These are phyloP conservation scores for Labeo calbasu DNA, from an alignment of 2,797 vertebrate species.

Conservation along the genomic window DNA sequence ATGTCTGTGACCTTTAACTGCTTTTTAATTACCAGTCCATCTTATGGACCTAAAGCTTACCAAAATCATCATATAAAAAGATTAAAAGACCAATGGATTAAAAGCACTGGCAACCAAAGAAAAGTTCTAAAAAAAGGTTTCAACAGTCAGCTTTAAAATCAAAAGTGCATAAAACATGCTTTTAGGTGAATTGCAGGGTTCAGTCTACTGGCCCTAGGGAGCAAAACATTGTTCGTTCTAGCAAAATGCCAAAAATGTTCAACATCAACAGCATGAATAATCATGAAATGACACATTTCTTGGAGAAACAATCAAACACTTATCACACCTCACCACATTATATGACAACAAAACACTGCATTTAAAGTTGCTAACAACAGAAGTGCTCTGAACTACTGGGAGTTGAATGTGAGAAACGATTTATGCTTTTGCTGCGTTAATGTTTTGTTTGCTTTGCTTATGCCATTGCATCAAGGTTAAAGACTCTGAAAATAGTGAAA, in stretches of 20 bases:
- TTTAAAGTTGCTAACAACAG: not conserved
- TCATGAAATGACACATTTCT: conserved; percentile 8
- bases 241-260: not conserved
- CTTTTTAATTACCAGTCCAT: conserved; percentile 46
- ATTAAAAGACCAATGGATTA: not conserved
- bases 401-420: conserved; percentile 7
- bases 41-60: not conserved
- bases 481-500: not conserved
- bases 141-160: not conserved
- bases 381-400: not conserved
- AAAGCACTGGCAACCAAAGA: not conserved
- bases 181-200: not conserved
- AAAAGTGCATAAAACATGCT: not conserved
- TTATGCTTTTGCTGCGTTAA: not conserved
- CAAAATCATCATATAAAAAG: not conserved
- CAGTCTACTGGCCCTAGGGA: not conserved
- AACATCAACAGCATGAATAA: conserved; percentile 18
- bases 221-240: not conserved
- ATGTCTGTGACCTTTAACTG: conserved; percentile 2
- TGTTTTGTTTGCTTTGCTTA: conserved; percentile 8
- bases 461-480: conserved; percentile 17
- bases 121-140: not conserved
- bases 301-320: not conserved
- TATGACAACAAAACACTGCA: conserved; percentile 1
- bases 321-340: conserved; percentile 4